These are phyloP conservation scores for Ferrisia virgata DNA, from an alignment of 2,888 invertebrate species.

Conservation along the genomic window DNA sequence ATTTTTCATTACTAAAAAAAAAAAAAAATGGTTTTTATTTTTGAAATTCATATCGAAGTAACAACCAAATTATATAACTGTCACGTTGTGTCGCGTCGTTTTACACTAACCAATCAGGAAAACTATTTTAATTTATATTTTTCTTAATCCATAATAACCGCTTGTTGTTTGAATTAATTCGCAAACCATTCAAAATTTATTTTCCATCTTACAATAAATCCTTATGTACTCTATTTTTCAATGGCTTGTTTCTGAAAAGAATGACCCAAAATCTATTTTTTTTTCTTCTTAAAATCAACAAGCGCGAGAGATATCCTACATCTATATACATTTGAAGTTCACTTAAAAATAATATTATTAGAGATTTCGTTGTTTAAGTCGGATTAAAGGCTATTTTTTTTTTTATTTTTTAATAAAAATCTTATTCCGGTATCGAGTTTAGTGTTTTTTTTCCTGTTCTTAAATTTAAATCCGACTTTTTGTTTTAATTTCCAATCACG, in stretches of 20 bases:
- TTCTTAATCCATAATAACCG: not conserved
- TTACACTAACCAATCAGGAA: not conserved
- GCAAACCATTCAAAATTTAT: not conserved
- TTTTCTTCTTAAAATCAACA: not conserved
- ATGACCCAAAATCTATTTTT: not conserved
- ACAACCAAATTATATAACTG: no score
- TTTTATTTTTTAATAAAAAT: no score
- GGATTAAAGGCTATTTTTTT: not conserved
- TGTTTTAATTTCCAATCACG: not conserved
- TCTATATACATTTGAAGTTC: not conserved
- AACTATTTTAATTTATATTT: not conserved
- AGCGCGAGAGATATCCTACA: not conserved
- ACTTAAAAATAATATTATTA: not conserved
- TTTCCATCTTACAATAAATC: not conserved
- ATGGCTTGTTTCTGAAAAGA: not conserved
- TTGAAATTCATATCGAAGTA: no score
- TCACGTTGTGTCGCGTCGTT: no score
- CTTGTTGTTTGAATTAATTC: not conserved
- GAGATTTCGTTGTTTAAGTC: not conserved
- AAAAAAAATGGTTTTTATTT: no score
- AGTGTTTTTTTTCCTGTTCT: not conserved
- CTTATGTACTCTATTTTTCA: not conserved
- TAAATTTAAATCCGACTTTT: not conserved
- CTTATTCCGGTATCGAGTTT: not conserved
- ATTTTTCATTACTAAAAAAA: no score